Percentiles rank a stretch among this genome's conserved stretches.
These are phyloP conservation scores for Myotis daubentonii DNA, from an alignment of 2,797 vertebrate species.

Conservation along the genomic window DNA sequence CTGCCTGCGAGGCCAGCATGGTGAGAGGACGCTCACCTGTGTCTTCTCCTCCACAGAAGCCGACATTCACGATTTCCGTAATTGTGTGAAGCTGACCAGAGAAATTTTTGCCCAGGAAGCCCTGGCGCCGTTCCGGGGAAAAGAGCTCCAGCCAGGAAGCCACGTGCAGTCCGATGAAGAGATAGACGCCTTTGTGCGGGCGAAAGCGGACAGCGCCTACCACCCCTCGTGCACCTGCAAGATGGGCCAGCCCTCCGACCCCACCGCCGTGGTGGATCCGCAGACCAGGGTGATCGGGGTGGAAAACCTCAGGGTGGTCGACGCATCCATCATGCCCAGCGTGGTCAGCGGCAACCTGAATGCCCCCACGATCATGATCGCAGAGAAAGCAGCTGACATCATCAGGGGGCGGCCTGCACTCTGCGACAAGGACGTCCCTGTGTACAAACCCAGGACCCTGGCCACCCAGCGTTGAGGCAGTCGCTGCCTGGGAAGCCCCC, in stretches of 20 bases:
- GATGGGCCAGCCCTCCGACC: slow-evolving; percentile 93
- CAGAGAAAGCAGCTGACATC: slow-evolving; percentile 95
- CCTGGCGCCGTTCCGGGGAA: slow-evolving; percentile 92
- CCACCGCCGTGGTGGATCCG: slow-evolving; percentile 91
- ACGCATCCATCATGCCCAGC: slow-evolving; percentile 99
- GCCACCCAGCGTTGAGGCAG: slow-evolving; percentile 88
- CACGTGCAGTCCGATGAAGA: slow-evolving; percentile 91
- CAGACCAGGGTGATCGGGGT: slow-evolving; percentile 92
- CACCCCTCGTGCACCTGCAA: slow-evolving; percentile 98
- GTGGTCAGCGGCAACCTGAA: slow-evolving; percentile 97
- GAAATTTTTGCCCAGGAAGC: slow-evolving; percentile 97
- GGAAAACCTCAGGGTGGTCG: slow-evolving; percentile 93
- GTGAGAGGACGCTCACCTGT: neutral
- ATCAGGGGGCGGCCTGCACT: slow-evolving; percentile 91
- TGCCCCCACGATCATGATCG: slow-evolving; percentile 97
- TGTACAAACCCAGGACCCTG: slow-evolving; percentile 91
- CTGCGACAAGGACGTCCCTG: slow-evolving; percentile 87
- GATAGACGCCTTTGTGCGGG: slow-evolving; percentile 95
- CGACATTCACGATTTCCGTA: slow-evolving; percentile 93
- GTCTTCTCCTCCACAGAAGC: slow-evolving; percentile 86
- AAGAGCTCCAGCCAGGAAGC: slow-evolving; percentile 91
- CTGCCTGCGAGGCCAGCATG: neutral
- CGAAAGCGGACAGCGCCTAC: slow-evolving; percentile 95
- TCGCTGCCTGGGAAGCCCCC: neutral
- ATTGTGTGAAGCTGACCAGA: slow-evolving; percentile 91